phyloP scores from a whole-genome alignment of 2,797 vertebrate species.

The Alcedo atthis region DNA sequence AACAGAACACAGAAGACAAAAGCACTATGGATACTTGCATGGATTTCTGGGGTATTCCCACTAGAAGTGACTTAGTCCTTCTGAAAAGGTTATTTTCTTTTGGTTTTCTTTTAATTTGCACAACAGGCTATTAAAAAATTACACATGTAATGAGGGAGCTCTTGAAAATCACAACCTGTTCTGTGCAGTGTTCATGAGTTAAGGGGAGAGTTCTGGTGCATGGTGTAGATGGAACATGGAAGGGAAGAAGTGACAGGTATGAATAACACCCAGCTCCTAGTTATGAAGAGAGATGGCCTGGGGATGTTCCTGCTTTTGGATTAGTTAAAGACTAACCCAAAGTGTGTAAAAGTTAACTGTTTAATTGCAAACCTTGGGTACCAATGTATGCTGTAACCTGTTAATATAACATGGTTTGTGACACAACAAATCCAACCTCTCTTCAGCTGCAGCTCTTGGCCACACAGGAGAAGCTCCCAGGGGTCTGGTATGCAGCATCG shows the following conservation, averaged over 20 bases:
- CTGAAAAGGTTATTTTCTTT: neutral
- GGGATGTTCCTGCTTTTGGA: neutral
- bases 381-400: neutral
- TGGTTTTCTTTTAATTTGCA: neutral
- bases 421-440: neutral
- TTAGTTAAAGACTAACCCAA: neutral
- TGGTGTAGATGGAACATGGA: neutral
- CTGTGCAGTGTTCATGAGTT: neutral
- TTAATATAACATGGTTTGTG: neutral
- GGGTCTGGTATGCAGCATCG: neutral
- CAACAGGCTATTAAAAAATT: neutral
- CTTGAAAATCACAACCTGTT: neutral
- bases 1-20: constrained; percentile 2
- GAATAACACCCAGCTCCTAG: neutral
- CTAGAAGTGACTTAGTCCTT: neutral
- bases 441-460: neutral
- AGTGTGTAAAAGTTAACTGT: neutral
- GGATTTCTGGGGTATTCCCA: neutral
- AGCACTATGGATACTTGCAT: neutral
- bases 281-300: neutral
- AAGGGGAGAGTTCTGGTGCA: neutral
- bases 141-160: neutral
- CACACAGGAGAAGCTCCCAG: neutral
- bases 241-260: neutral
- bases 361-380: neutral